Percentiles rank a stretch among this genome's conserved stretches.
Conservation (phyloP, 2,113 vertebrate genomes). For the Pelecanus crispus region DNA sequence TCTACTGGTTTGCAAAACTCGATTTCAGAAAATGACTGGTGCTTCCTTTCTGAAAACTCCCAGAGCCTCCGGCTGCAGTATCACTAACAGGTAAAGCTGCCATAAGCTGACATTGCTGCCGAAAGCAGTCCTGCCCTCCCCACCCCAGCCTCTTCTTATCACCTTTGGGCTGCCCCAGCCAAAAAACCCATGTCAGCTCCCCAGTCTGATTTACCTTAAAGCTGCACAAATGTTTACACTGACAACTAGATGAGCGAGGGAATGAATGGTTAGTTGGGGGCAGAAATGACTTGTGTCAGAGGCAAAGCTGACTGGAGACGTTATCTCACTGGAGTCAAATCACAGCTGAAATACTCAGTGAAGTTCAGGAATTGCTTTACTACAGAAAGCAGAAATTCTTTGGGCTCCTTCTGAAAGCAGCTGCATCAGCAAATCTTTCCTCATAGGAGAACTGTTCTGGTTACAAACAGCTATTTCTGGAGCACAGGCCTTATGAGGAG, state of each 20-base stretch:
- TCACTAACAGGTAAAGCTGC: background rate
- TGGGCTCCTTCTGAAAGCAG: background rate
- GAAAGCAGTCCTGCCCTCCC: background rate
- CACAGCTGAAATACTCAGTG: background rate
- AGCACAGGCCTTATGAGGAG: too few species aligned
- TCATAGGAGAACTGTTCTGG: rapidly evolving
- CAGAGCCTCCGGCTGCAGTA: background rate
- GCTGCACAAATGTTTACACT: background rate
- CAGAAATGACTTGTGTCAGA: background rate
- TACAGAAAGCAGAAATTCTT: background rate
- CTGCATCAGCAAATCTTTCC: background rate
- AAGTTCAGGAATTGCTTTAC: background rate
- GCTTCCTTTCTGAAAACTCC: background rate
- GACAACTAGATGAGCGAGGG: background rate
- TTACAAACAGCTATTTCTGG: background rate
- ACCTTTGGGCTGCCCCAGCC: background rate
- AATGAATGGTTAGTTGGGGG: background rate
- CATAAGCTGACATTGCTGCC: background rate
- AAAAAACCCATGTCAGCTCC: background rate
- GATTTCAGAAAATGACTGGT: background rate
- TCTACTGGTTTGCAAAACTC: background rate
- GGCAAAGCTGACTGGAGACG: background rate
- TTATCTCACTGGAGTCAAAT: background rate
- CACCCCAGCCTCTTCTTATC: background rate
- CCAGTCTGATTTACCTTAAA: background rate